phyloP scores from a whole-genome alignment of 2,797 vertebrate species.

The Glyptemys insculpta region DNA sequence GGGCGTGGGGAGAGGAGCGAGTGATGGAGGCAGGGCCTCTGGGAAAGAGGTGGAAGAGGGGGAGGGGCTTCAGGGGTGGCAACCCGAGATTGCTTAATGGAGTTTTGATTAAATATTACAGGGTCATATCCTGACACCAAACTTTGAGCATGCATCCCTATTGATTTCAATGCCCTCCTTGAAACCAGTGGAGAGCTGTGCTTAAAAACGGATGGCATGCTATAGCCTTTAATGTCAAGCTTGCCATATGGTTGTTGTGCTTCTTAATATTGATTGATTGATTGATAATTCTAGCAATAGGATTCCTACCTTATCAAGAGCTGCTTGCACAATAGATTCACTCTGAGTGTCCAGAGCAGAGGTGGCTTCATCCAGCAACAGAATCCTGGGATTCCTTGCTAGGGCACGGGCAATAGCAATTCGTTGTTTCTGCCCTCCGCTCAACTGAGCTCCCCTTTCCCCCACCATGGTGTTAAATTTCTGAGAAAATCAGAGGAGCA shows the following conservation, averaged over 20 bases:
- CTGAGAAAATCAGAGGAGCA: constrained; percentile 54
- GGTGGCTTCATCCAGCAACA: constrained; percentile 84
- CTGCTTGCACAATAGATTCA: constrained; percentile 83
- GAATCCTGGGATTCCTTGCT: constrained; percentile 83
- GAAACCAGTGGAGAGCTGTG: neutral
- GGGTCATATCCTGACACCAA: neutral
- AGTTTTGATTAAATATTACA: neutral
- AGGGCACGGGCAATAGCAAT: constrained; percentile 86
- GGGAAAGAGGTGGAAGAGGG: too few species aligned
- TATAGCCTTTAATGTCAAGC: too few species aligned
- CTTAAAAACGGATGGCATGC: neutral
- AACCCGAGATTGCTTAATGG: neutral
- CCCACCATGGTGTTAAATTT: constrained; percentile 87
- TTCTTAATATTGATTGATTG: neutral
- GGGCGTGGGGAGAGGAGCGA: too few species aligned
- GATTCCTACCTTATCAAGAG: constrained; percentile 80
- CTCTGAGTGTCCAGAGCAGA: constrained; percentile 85
- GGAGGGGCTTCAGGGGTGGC: too few species aligned
- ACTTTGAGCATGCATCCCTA: neutral
- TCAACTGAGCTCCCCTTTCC: constrained; percentile 85
- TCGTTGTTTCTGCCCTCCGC: constrained; percentile 87
- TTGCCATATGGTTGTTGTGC: accelerated
- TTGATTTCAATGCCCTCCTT: neutral
- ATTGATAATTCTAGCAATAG: neutral
- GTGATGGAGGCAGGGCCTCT: too few species aligned